Evolutionary conservation across 2,113 vertebrate genomes (phyloP), one percentile per base, ranked within the genome.

Genomic region (Melanerpes aurifrons): DNA sequence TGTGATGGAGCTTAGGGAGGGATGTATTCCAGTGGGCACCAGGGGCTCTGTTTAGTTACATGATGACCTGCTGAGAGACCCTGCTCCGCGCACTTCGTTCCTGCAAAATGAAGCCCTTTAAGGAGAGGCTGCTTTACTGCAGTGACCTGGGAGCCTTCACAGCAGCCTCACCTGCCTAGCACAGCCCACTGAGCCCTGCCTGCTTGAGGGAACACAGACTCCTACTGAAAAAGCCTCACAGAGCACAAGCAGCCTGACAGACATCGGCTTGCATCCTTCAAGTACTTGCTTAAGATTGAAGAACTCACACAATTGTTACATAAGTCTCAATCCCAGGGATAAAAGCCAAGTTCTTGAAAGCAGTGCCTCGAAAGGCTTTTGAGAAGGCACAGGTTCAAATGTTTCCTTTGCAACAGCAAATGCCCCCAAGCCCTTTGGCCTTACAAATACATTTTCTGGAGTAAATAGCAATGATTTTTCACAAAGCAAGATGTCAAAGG

Each of bases 131-230:
- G 6, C 9, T 88, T 75, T 28, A 10, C 82, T 66, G 53, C 15
- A 21, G 47, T 4, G 12, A 31, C 25, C 32, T 22, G 32, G 8
- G 16, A 9, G 40, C 14, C 64, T 54, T 61, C 71, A 3, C 3
- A 32, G 28, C 62, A 37, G 37, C 37, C 37, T 59, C 20, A 1
- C 24, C 25, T 40, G 37, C 12, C 59, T 10, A 6, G 59, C 17
- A 9, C 26, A 29, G 50, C 50, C 67, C 0, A 0, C 64, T 6
- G 80, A 21, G 31, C 43, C 25, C 45, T 1, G 0, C 4, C 45
- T 66, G 28, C 63, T 40, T 15, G 75, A 28, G 31, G n/a, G 53
- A 17, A 12, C 4, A 0, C 0, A 11, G 16, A 48, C 10, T 11
- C 29, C 47, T 1, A 1, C 14, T 35, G 26, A 73, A 67, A 87